Evolutionary conservation across 2,888 invertebrate species (phyloP), one percentile per base, ranked within the genome.

Genomic region (Chirona hameri): DNA sequence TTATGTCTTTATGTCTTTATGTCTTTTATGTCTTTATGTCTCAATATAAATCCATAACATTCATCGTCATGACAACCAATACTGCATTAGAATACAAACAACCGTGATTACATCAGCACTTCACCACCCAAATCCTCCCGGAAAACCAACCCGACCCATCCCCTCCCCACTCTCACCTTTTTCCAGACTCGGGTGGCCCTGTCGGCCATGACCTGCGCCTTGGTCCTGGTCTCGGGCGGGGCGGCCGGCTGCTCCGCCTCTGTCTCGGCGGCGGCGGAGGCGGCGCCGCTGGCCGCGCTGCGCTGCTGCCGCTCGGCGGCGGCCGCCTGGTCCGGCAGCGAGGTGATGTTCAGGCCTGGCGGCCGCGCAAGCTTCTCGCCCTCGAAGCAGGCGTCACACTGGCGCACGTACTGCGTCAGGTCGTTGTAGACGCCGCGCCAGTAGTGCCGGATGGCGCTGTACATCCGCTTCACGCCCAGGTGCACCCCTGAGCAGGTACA

Each of bases 341-440:
- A 48, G 80, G 48, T 55, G 52, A 80, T 80, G 27, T 80, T 21
- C 18, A 80, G 52, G 27, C 52, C 48, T 27, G 52, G 48, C 52
- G 80, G 52, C 29, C 55, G 48, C 52, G 80, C 12, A 27, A 80
- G 52, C 48, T 15, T 12, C 52, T 55, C 52, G n/a, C 84, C 80
- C 69, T 86, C 86, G 1, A 84, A 83, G 82, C 86, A 86, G 46
- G 84, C 83, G 10, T 82, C 83, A 82, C 86, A 87, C 24, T 84
- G 81, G 72, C 85, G 84, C 69, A 86, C 86, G 82, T 84, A 85
- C 76, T 85, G 85, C 31, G 84, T 83, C 27, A 86, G 84, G 83
- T 86, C 86, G 39, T 85, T 83, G 84, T 86, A 86, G 81, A 86
- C 83, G n/a, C 85, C 84, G 69, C 86, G 84, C 87, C 87, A 87